These are phyloP conservation scores for Drosophila biarmipes DNA, from an alignment of 1,140 invertebrate species.

Conservation along the genomic window DNA sequence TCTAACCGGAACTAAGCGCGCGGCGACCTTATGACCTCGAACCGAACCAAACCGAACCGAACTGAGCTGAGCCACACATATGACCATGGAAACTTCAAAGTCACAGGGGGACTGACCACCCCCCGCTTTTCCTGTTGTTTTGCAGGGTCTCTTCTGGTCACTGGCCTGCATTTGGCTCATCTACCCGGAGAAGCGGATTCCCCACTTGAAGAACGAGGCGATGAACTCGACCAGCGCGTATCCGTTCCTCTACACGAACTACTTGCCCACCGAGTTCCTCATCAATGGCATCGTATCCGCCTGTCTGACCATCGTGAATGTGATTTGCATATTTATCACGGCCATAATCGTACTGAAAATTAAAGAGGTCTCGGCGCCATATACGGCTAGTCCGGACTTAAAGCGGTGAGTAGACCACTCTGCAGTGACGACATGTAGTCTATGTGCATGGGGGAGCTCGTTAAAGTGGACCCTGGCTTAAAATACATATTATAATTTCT, in stretches of 20 bases:
- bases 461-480: slow-evolving; percentile 9
- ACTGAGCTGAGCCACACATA: slow-evolving; percentile 7
- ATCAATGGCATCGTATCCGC: slow-evolving; percentile 92
- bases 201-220: slow-evolving; percentile 88
- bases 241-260: slow-evolving; percentile 88
- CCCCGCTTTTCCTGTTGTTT: slow-evolving; percentile 8
- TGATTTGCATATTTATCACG: slow-evolving; percentile 93
- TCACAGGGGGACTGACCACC: slow-evolving; percentile 10
- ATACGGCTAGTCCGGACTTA: slow-evolving; percentile 90
- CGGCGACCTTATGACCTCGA: slow-evolving; percentile 72
- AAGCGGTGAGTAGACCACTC: slow-evolving; percentile 85
- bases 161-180: slow-evolving; percentile 89
- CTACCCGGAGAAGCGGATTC: slow-evolving; percentile 88
- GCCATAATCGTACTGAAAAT: slow-evolving; percentile 93
- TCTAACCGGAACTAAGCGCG: slow-evolving; percentile 50
- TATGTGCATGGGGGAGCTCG: not conserved
- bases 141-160: slow-evolving; percentile 90
- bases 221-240: slow-evolving; percentile 88
- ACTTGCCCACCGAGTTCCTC: slow-evolving; percentile 90
- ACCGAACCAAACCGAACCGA: slow-evolving; percentile 21
- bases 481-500: not conserved
- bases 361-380: slow-evolving; percentile 93
- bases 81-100: slow-evolving; percentile 37
- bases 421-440: slow-evolving; percentile 26
- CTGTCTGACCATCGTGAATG: slow-evolving; percentile 92